phyloP scores from a whole-genome alignment of 2,113 vertebrate species.

The Oophaga pumilio region DNA sequence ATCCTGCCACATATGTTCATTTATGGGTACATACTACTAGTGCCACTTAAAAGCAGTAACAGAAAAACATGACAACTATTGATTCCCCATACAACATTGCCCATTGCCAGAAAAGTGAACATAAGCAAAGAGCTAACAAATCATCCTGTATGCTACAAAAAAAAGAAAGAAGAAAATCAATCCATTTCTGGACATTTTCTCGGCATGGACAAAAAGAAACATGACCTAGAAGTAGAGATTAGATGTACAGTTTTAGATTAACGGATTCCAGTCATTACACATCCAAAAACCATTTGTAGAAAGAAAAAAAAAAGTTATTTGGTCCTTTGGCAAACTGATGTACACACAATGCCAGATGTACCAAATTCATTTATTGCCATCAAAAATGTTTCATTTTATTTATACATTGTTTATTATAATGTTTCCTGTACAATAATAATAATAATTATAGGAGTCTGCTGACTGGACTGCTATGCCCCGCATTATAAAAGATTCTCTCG shows the following conservation, averaged over 20 bases:
- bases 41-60: slow-evolving; percentile 6
- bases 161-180: neutral
- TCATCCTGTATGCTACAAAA: slow-evolving; percentile 21
- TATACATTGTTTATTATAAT: slow-evolving; percentile 69
- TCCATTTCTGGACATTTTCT: neutral
- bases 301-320: slow-evolving; percentile 72
- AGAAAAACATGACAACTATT: slow-evolving; percentile 1
- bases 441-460: slow-evolving; percentile 60
- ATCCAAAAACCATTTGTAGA: slow-evolving; percentile 65
- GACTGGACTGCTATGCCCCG: slow-evolving; percentile 67
- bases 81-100: slow-evolving; percentile 20
- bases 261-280: slow-evolving; percentile 71
- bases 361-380: slow-evolving; percentile 80
- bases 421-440: slow-evolving; percentile 66
- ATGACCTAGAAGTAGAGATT: slow-evolving; percentile 63
- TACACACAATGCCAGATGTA: slow-evolving; percentile 76
- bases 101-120: slow-evolving; percentile 64
- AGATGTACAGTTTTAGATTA: slow-evolving; percentile 68
- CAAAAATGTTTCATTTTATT: slow-evolving; percentile 72
- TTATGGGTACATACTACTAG: neutral
- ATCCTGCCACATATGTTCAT: slow-evolving; percentile 12
- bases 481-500: slow-evolving; percentile 68
- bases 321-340: slow-evolving; percentile 85
- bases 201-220: slow-evolving; percentile 17
- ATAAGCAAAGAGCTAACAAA: slow-evolving; percentile 72